phyloP scores from a whole-genome alignment of 2,888 invertebrate genomes.

The Acleris literana region DNA sequence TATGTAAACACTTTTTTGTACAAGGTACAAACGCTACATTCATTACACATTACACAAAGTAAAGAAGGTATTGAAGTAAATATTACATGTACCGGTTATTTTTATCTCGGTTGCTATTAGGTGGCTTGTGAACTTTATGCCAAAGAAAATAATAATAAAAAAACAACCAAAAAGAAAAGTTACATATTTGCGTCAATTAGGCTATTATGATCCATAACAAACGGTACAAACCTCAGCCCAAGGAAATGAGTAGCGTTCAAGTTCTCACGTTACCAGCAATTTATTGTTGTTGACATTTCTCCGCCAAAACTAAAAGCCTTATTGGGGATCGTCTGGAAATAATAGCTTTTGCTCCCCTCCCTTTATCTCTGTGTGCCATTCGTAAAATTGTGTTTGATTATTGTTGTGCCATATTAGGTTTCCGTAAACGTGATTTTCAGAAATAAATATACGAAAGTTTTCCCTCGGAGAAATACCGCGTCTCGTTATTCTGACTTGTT shows the following conservation, averaged over 20 bases:
- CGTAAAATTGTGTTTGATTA: slow-evolving; percentile 40
- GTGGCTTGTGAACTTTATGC: too few species aligned
- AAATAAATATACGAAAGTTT: slow-evolving; percentile 30
- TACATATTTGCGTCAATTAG: not conserved
- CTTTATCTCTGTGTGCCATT: slow-evolving; percentile 40
- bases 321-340: slow-evolving; percentile 45
- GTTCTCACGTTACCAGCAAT: slow-evolving; percentile 50
- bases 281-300: slow-evolving; percentile 51
- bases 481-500: slow-evolving; percentile 2
- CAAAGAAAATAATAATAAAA: too few species aligned
- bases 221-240: slow-evolving; percentile 30
- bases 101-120: too few species aligned
- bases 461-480: slow-evolving; percentile 11
- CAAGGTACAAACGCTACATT: too few species aligned
- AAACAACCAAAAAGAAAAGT: not conserved
- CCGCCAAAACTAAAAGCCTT: slow-evolving; percentile 45
- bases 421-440: slow-evolving; percentile 30
- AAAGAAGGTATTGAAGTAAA: too few species aligned
- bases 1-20: too few species aligned
- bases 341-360: slow-evolving; percentile 42
- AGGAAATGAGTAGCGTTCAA: slow-evolving; percentile 45
- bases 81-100: too few species aligned
- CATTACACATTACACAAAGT: too few species aligned
- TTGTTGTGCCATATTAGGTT: slow-evolving; percentile 37
- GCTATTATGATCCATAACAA: not conserved